Conservation (phyloP, 1,140 invertebrate species). For the Cheumatopsyche charites region DNA sequence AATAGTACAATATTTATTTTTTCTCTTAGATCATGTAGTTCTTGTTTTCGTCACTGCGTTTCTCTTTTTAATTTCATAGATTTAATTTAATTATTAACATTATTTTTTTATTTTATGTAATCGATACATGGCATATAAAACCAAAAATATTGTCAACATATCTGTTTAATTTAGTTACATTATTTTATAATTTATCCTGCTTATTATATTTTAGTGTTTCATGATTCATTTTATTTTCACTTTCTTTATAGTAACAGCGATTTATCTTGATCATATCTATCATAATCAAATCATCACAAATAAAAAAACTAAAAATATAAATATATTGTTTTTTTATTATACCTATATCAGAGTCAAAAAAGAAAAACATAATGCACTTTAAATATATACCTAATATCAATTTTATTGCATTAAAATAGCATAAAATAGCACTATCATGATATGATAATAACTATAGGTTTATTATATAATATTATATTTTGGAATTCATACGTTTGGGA, state of each 20-base stretch:
- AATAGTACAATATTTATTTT: slow-evolving; percentile 8
- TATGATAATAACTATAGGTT: not conserved
- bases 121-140: slow-evolving; percentile 26
- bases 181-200: slow-evolving; percentile 11
- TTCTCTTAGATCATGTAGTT: slow-evolving; percentile 1
- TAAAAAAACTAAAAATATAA: slow-evolving; percentile 6
- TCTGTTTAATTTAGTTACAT: slow-evolving; percentile 33
- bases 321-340: not conserved
- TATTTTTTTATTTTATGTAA: slow-evolving; percentile 17
- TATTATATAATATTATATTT: not conserved
- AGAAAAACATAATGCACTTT: too few species aligned
- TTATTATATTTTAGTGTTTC: slow-evolving; percentile 29
- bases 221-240: slow-evolving; percentile 26
- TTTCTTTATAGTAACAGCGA: slow-evolving; percentile 35
- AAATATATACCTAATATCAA: too few species aligned
- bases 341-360: too few species aligned
- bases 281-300: slow-evolving; percentile 27
- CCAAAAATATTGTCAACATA: slow-evolving; percentile 49
- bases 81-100: slow-evolving; percentile 28
- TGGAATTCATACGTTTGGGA: slow-evolving; percentile 16
- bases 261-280: slow-evolving; percentile 26
- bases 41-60: not conserved
- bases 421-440: not conserved
- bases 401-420: not conserved
- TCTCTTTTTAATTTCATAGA: not conserved